Conservation (phyloP, 64 coral and sea anemone species). For the Hydrozoanthus tunicans region DNA sequence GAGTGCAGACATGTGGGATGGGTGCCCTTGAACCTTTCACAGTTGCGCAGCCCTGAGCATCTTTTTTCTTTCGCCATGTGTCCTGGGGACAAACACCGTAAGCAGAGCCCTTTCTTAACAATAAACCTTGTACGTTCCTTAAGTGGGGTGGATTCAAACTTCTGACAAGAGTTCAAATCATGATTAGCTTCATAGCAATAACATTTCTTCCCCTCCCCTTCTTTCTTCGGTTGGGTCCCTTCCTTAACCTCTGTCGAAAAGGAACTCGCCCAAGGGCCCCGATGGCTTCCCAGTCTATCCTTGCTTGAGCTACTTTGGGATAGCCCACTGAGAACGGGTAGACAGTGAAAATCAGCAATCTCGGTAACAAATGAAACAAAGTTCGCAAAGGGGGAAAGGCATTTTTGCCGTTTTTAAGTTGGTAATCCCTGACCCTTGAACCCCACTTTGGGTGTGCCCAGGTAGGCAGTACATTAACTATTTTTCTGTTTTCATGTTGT, state of each 20-base stretch:
- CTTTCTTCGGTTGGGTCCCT: conserved; percentile 35
- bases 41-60: conserved; percentile 34
- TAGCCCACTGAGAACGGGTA: neutral
- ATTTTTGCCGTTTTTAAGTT: neutral
- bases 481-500: no score
- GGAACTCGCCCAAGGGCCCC: neutral
- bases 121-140: conserved; percentile 2
- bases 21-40: conserved; percentile 28
- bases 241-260: conserved; percentile 25
- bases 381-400: neutral
- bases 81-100: conserved; percentile 34
- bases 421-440: conserved; percentile 14
- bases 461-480: neutral
- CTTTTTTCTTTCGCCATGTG: conserved; percentile 34
- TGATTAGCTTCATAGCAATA: conserved; percentile 31
- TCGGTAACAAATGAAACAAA: conserved; percentile 4
- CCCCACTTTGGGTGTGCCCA: neutral
- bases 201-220: conserved; percentile 41
- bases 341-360: neutral
- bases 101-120: conserved; percentile 11
- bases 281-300: neutral
- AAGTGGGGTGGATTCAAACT: conserved; percentile 22
- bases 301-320: neutral
- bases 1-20: conserved; percentile 46
- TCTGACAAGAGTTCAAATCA: conserved; percentile 42